Evolutionary conservation across 2,888 invertebrate species (phyloP), one percentile per base, ranked within the genome.

Genomic region (Malthinus seriepunctatus): DNA sequence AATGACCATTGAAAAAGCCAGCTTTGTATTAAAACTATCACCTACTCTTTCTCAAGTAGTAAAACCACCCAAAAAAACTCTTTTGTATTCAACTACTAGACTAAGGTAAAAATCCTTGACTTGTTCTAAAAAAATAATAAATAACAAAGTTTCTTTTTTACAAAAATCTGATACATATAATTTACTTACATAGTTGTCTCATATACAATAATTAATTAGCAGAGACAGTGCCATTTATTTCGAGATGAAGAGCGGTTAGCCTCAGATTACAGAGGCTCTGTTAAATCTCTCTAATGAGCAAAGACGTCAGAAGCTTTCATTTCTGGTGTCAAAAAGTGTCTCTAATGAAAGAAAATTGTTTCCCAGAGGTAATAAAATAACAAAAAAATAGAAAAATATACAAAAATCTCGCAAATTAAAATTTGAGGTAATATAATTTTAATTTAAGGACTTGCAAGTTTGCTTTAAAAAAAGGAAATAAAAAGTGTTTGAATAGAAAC

Each of bases 241-340:
- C 31, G 52, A 60, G 60, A 52, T 56, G 54, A 54, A 55, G 62
- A 57, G 53, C 57, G 55, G 57, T 62, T 62, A 62, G 51, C 53
- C 54, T 54, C 62, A 55, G 62, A 62, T 62, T 62, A 62, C 57
- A 38, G 39, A 54, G 54, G 57, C 58, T 58, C 54, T 53, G 54
- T 48, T 58, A 62, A 61, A 66, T 63, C 60, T 51, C 57, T 35
- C 45, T 64, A 64, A 64, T 63, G 63, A 63, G 61, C 55, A 63
- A 65, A 63, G 61, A 63, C 59, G 50, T 58, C 59, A 57, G 37
- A 51, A 55, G 58, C 53, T 63, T 63, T 63, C 56, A 60, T 56
- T 63, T 60, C 45, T 47, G 45, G 46, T 44, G 60, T 63, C 60
- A 60, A 63, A 62, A 56, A 56, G 51, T 56, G 51, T 60, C 46